Evolutionary conservation across 2,113 vertebrate species (phyloP).

Genomic region (Aspiorhynchus laticeps): DNA sequence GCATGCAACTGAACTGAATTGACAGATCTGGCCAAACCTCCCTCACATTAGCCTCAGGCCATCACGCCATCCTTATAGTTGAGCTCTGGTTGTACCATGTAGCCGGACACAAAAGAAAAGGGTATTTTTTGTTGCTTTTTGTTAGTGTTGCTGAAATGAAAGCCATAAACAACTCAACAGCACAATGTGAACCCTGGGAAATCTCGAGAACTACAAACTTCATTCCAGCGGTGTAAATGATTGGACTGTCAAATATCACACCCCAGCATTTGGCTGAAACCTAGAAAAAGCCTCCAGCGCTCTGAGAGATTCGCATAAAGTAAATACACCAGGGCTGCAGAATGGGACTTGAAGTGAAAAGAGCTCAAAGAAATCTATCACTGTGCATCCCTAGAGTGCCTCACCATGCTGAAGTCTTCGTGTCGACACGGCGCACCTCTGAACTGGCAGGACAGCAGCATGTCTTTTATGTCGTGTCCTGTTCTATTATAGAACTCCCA

Average conservation of each 20-base stretch:
- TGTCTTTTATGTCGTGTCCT: constrained; percentile 93
- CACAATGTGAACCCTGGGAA: constrained; percentile 12
- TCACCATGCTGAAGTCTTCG: constrained; percentile 96
- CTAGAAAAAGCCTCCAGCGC: constrained; percentile 8
- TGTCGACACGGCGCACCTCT: constrained; percentile 86
- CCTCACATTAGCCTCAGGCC: background rate
- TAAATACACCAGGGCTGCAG: constrained; percentile 30
- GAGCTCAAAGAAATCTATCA: background rate
- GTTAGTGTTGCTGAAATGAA: background rate
- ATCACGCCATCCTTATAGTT: background rate
- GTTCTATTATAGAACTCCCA: constrained; percentile 94
- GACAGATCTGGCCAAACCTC: background rate
- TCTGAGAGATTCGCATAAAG: constrained; percentile 27
- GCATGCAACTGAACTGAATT: background rate
- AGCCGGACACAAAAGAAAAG: background rate
- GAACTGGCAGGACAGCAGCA: constrained; percentile 94
- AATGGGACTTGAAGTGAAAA: background rate
- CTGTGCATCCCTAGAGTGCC: constrained; percentile 53
- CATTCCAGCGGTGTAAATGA: background rate
- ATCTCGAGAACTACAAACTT: constrained; percentile 15
- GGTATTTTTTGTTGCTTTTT: background rate
- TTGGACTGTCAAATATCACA: constrained; percentile 13
- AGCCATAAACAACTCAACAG: constrained; percentile 4
- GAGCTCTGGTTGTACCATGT: background rate
- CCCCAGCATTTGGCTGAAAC: constrained; percentile 1